Conservation (phyloP, 1,140 invertebrate species). For the Zaprionus ghesquierei region DNA sequence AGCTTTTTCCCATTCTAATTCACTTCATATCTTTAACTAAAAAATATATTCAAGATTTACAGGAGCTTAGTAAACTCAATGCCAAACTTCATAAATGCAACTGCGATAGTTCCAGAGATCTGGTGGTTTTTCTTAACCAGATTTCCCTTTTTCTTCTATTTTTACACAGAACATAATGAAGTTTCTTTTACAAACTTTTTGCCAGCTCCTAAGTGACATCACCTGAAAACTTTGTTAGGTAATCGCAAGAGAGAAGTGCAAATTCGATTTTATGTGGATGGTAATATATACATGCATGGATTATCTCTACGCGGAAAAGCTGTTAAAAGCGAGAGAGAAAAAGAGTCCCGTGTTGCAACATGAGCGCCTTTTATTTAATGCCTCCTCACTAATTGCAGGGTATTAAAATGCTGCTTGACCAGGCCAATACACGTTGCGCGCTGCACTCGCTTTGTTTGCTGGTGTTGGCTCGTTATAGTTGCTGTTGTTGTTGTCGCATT, state of each 20-base stretch:
- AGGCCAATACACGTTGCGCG: conserved; percentile 14
- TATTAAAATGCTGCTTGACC: conserved; percentile 27
- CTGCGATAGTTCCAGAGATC: not conserved
- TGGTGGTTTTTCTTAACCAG: not conserved
- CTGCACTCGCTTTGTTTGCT: conserved; percentile 30
- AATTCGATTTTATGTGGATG: not conserved
- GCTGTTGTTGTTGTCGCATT: conserved; percentile 44
- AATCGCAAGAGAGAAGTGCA: not conserved
- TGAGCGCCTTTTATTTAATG: not conserved
- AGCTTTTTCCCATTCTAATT: not conserved
- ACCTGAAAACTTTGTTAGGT: not conserved
- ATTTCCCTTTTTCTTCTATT: too few relatives aligned
- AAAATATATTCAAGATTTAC: not conserved
- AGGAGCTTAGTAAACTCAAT: not conserved
- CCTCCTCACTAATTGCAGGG: conserved; percentile 6
- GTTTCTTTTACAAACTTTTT: not conserved
- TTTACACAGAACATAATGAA: too few relatives aligned
- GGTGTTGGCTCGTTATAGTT: conserved; percentile 20
- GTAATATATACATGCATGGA: not conserved
- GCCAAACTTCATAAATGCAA: not conserved
- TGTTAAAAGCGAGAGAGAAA: not conserved
- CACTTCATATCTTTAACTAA: not conserved
- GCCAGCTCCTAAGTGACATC: not conserved
- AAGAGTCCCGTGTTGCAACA: not conserved
- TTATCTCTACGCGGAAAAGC: not conserved